Evolutionary conservation across 2,113 vertebrate species (phyloP).

Genomic region (Galbula dea): DNA sequence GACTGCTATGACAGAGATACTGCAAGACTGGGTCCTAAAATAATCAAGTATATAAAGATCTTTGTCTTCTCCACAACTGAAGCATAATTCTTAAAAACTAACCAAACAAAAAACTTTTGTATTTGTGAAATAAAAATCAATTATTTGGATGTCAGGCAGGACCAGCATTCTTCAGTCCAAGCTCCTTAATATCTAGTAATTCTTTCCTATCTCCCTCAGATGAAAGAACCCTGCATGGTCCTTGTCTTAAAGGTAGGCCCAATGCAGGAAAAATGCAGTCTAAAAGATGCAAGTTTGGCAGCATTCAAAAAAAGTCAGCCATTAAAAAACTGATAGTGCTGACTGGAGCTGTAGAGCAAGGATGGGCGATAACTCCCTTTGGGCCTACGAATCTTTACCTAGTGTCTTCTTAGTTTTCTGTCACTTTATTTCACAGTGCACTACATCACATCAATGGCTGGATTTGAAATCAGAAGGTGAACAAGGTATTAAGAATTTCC

Average conservation of each 20-base stretch:
- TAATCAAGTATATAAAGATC: neutral
- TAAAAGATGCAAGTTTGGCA: neutral
- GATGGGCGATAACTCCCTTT: neutral
- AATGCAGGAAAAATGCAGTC: neutral
- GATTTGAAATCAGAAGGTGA: neutral
- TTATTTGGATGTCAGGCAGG: neutral
- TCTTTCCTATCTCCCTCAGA: neutral
- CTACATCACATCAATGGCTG: neutral
- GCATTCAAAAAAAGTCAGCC: neutral
- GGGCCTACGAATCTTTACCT: neutral
- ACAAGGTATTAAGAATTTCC: neutral
- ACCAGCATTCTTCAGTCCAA: neutral
- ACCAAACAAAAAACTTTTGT: neutral
- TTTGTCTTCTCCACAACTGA: neutral
- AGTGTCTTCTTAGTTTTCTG: neutral
- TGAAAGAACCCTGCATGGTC: neutral
- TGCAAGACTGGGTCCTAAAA: neutral
- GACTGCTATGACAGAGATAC: neutral
- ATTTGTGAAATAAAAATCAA: constrained; percentile 20
- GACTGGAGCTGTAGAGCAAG: neutral
- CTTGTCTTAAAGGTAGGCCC: neutral
- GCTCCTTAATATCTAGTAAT: neutral
- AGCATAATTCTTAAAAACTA: constrained; percentile 19
- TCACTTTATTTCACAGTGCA: neutral
- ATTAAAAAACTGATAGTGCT: neutral